phyloP scores from a whole-genome alignment of 1,140 invertebrate species.

The Asobara japonica region DNA sequence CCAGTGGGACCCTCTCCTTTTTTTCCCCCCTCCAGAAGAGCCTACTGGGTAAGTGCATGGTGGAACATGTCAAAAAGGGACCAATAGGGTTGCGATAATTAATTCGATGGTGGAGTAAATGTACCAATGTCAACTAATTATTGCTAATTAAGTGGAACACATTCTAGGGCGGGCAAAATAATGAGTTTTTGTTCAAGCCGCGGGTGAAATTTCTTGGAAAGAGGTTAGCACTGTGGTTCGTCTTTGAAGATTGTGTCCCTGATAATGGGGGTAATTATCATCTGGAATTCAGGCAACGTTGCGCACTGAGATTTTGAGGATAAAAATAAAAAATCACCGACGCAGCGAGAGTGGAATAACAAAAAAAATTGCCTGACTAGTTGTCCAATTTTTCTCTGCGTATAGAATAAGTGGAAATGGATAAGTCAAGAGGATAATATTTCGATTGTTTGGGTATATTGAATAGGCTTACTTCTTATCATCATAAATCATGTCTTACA shows the following conservation, averaged over 20 bases:
- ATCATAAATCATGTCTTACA: background rate
- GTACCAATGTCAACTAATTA: slow-evolving; percentile 53
- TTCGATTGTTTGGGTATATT: background rate
- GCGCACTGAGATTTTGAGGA: no score
- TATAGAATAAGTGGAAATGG: no score
- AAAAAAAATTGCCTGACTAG: no score
- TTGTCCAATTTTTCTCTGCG: no score
- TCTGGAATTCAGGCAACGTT: no score
- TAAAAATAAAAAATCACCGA: no score
- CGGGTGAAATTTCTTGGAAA: background rate
- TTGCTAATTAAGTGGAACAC: slow-evolving; percentile 54
- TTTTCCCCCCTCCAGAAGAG: background rate
- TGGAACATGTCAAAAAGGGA: background rate
- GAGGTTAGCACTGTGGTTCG: background rate
- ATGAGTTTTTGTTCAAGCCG: background rate
- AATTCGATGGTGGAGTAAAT: slow-evolving; percentile 39
- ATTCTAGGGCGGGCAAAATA: slow-evolving; percentile 43
- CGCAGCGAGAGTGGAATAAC: no score
- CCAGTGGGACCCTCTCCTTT: background rate
- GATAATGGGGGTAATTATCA: background rate
- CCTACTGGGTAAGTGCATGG: background rate
- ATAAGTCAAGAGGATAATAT: no score
- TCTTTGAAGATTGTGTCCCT: background rate
- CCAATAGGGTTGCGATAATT: slow-evolving; percentile 44
- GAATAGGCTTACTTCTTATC: background rate